phyloP scores from a whole-genome alignment of 2,797 vertebrate species.

The Sebastes oblongus region DNA sequence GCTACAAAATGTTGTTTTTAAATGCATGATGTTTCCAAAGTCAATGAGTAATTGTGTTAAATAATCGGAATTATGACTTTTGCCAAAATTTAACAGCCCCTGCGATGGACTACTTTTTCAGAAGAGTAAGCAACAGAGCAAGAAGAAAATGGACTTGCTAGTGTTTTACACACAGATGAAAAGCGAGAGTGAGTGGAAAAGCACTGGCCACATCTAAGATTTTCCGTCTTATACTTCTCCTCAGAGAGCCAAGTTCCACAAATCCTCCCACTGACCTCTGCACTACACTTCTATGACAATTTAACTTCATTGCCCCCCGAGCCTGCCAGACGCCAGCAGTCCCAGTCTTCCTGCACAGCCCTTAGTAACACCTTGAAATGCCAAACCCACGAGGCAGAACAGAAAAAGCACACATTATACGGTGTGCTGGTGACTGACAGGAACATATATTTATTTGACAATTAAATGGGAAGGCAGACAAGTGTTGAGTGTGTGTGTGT shows the following conservation, averaged over 20 bases:
- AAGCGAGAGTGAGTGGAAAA: background rate
- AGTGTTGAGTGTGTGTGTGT: slow-evolving; percentile 16
- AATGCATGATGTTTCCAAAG: too few relatives aligned
- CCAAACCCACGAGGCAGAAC: slow-evolving; percentile 39
- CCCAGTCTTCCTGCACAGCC: slow-evolving; percentile 31
- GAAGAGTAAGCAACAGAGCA: background rate
- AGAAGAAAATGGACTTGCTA: background rate
- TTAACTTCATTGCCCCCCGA: slow-evolving; percentile 26
- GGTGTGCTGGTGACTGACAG: slow-evolving; percentile 54
- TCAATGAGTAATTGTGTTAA: too few relatives aligned
- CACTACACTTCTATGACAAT: slow-evolving; percentile 34
- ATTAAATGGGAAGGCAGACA: slow-evolving; percentile 59
- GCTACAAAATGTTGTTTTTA: too few relatives aligned
- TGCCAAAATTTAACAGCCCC: too few relatives aligned
- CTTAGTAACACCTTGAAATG: slow-evolving; percentile 62
- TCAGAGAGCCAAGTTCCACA: slow-evolving; percentile 16
- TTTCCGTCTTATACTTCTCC: slow-evolving; percentile 2
- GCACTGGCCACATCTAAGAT: background rate
- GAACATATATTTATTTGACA: slow-evolving; percentile 69
- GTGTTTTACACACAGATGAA: background rate
- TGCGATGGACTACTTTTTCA: background rate
- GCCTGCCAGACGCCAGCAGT: slow-evolving; percentile 27
- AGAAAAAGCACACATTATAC: slow-evolving; percentile 34
- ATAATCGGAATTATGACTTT: too few relatives aligned
- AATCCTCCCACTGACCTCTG: slow-evolving; percentile 49